Evolutionary conservation across 2,888 invertebrate genomes (phyloP), one percentile per base, ranked within the genome.

Genomic region (Macrophya annulata): DNA sequence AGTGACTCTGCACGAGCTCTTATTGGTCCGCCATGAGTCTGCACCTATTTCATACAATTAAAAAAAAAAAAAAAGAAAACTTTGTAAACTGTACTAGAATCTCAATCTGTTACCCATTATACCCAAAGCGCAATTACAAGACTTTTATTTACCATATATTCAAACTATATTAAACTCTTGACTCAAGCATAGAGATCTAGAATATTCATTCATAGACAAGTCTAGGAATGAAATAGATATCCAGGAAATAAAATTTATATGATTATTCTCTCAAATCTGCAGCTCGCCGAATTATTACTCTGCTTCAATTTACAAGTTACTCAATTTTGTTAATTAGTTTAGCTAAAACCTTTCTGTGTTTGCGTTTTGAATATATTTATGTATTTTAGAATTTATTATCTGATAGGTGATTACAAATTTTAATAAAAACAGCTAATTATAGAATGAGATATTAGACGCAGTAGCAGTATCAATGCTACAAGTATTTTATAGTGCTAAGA

Each of bases 11-110:
- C 96, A 86, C 97, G 95, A 90, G 97, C 96, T 87, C 98, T 95
- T 87, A 98, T 97, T 88, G 98, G 97, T 88, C 97, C 98, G 88
- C 97, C 97, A 92, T 96, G 96, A 0, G 96, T 96, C 88, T 97
- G 96, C 87, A 96, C 96, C 95, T 96, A 93, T 77, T 77, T 37
- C 17, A 77, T 51, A 17, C 43, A 43, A 81, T 43, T 3, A 55
- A 8, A 31, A 77, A 71, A 12, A 37, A 2, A 10, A 1, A 74
- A 71, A 12, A 37, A 2, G 2, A 1, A 74, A 81, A 43, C 12
- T 15, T 59, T 43, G 37, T n/a, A 81, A 25, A 37, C 12, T 62
- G 62, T 43, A 40, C 8, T 4, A 81, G n/a, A 62, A 43, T 81
- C 62, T 12, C 2, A 31, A 10, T 17, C n/a, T 31, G 31, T 40